Percentiles rank a stretch among this genome's conserved stretches.
Evolutionary conservation across 2,113 vertebrate species (phyloP).

Genomic region (Acanthisitta chloris): DNA sequence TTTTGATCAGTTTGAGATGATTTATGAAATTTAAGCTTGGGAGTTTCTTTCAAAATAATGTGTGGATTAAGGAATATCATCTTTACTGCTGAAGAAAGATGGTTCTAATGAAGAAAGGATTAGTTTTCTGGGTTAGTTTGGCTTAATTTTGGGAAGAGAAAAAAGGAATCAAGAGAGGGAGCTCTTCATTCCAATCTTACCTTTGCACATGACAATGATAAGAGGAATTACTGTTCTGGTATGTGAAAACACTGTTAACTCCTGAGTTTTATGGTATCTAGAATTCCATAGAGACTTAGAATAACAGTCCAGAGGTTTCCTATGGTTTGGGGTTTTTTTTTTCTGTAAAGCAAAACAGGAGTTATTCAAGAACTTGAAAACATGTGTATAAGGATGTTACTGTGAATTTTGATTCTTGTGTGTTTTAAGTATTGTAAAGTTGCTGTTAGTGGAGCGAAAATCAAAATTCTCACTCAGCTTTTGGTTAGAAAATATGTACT

Average conservation of each 20-base stretch:
- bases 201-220: background rate
- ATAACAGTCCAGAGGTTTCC: background rate
- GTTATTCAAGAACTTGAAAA: background rate
- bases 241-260: background rate
- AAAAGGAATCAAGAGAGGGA: background rate
- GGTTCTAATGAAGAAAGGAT: background rate
- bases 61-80: background rate
- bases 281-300: background rate
- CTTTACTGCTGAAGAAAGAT: background rate
- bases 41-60: background rate
- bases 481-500: background rate
- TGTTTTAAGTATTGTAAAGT: background rate
- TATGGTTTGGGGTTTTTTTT: background rate
- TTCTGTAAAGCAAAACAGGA: background rate
- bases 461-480: background rate
- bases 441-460: background rate
- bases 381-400: background rate
- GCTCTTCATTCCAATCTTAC: background rate
- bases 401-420: background rate
- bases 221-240: background rate
- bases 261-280: background rate
- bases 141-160: background rate
- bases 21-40: background rate
- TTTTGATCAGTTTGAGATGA: background rate
- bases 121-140: background rate